Percentiles rank a stretch among this genome's conserved stretches.
Evolutionary conservation across 2,113 vertebrate genomes (phyloP).

Genomic region (Myotis yumanensis): DNA sequence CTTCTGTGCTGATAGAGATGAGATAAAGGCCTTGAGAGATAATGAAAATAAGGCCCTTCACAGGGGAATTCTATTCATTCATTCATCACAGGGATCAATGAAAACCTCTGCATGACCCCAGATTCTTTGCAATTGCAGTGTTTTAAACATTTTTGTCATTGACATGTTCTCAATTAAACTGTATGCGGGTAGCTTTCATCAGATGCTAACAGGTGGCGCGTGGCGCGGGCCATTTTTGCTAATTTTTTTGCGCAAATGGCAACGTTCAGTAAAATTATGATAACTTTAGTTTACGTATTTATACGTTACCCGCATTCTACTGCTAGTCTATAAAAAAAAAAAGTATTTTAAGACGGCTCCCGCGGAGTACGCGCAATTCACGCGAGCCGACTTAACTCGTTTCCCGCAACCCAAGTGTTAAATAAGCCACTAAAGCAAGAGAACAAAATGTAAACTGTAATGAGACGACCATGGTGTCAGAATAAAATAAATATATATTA

Average conservation of each 20-base stretch:
- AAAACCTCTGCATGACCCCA: conserved; percentile 53
- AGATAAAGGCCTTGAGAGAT: conserved; percentile 50
- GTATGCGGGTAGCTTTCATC: no score
- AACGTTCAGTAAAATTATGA: no score
- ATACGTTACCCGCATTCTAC: no score
- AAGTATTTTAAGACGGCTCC: no score
- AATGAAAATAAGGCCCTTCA: conserved; percentile 10
- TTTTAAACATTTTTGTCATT: conserved; percentile 46
- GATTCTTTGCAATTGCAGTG: conserved; percentile 34
- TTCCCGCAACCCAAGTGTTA: no score
- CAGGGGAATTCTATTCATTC: not conserved
- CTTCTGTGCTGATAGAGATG: not conserved
- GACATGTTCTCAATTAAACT: conserved; percentile 58
- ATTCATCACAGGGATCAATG: conserved; percentile 53
- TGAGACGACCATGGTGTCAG: conserved; percentile 7
- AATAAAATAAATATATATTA: conserved; percentile 23
- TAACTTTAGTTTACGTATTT: no score
- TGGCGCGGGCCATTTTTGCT: no score
- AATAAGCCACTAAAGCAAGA: not conserved
- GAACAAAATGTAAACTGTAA: conserved; percentile 45
- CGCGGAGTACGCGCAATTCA: no score
- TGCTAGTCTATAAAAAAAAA: no score
- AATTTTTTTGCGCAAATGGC: no score
- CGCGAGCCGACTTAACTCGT: no score
- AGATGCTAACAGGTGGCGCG: no score